Percentiles rank a stretch among this genome's conserved stretches.
phyloP scores from a whole-genome alignment of 2,113 vertebrate genomes.

The Tragelaphus scriptus region DNA sequence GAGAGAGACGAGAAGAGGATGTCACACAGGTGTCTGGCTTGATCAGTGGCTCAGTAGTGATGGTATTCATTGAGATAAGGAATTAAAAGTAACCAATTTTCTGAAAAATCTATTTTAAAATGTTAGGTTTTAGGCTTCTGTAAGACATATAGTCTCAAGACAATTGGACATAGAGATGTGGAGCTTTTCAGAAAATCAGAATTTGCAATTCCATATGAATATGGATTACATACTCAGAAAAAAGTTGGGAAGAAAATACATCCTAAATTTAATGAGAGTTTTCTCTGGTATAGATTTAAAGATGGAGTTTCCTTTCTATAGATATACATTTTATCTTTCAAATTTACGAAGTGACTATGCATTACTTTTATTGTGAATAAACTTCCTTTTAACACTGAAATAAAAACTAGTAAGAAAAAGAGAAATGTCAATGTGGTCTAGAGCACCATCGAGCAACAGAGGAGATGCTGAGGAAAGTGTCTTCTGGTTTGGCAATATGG shows the following conservation, averaged over 20 bases:
- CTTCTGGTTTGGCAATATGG: neutral
- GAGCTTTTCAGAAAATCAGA: neutral
- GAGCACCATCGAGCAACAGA: neutral
- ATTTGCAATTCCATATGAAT: neutral
- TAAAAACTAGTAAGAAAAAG: neutral
- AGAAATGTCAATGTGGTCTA: neutral
- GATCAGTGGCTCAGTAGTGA: neutral
- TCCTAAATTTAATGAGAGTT: neutral
- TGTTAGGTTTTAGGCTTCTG: neutral
- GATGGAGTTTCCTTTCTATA: neutral
- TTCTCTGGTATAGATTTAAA: neutral
- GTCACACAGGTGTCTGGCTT: neutral
- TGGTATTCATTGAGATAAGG: neutral
- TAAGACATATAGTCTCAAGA: neutral
- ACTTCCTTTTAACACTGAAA: neutral
- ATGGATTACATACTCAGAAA: neutral
- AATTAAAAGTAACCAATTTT: neutral
- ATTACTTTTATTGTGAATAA: neutral
- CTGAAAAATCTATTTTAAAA: neutral
- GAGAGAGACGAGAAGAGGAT: neutral
- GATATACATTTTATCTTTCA: neutral
- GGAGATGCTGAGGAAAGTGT: neutral
- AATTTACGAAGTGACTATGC: neutral
- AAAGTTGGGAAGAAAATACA: neutral
- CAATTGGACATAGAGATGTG: neutral